Evolutionary conservation across 2,888 invertebrate species (phyloP), one percentile per base, ranked within the genome.

Genomic region (Xestia rhomboidea): DNA sequence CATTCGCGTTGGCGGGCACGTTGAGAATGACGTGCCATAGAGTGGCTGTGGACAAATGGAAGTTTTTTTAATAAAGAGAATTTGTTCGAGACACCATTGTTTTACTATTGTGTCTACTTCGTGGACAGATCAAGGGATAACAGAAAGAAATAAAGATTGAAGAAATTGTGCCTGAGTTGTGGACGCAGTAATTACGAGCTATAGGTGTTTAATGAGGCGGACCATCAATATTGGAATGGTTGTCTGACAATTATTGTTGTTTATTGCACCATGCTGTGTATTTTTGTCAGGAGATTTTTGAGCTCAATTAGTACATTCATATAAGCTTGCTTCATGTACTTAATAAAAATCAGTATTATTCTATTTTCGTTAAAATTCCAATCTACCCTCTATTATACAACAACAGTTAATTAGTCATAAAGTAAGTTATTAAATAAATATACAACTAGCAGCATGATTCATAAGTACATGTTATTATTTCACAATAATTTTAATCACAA

Each of bases 1-100:
- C 92, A 0, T 88, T 73, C 30, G 94, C 95, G 88, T 93, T 93
- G 1, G 87, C 77, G 0, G 96, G 95, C 60, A 96, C 92, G 90
- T 96, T 95, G 60, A 95, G 79, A 3, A 92, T 41, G n/a, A 91
- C 88, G 76, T 89, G 73, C 24, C 83, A 91, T 7, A 92, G 87
- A 1, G 93, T 90, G 1, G 88, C 95, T 95, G 92, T 7, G 83
- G 86, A 87, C 34, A 68, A 74, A 60, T n/a, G n/a, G 2, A 24
- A 44, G 41, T 0, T 15, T 66, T n/a, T 66, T 63, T 30, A 49
- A 34, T 41, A 10, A 41, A 34, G 3, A 34, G 34, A 34, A n/a
- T n/a, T n/a, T n/a, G n/a, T n/a, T n/a, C n/a, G n/a, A n/a, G n/a
- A n/a, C n/a, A n/a, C n/a, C n/a, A n/a, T n/a, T n/a, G n/a, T n/a